Base-by-base conservation (phyloP, 2,797 vertebrate genomes). In the Zenarchopterus dispar region DNA sequence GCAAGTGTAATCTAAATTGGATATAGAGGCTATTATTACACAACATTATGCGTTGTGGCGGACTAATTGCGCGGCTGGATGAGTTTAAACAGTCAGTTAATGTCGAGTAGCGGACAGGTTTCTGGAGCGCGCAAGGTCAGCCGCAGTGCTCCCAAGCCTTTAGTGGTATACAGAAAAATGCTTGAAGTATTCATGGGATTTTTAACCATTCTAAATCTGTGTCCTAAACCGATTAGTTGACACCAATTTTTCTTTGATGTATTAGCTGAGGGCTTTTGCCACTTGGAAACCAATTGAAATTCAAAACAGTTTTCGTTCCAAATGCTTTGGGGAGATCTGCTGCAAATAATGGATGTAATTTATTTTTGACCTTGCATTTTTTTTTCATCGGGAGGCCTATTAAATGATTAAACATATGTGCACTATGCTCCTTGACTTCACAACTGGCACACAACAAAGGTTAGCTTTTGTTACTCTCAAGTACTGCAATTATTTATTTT, bases 241-340 rank as follows among this genome's bases (percentile, higher is more conserved):
- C 92, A 91, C 89, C 91, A 93, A 91, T 93, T 92, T 93, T 92
- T 93, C 92, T 94, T 94, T 94, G 93, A 94, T 93, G 93, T 94
- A 93, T 94, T 93, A 92, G 91, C 93, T 93, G 89, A 91, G 91
- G 92, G 93, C 91, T 92, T 94, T 92, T 93, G 90, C 90, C 92
- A 93, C 90, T 93, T 87, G 89, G 91, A 93, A 93, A 89, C 89
- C 92, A 92, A 93, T 93, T 94, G 92, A 94, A 93, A 94, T 94
- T 94, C 91, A 92, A 93, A 94, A 93, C 89, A 93, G 90, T 92
- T 91, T 86, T 86, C 84, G 81, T 88, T 89, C 85, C 83, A 80
- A 92, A 92, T 93, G 93, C 93, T 93, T 89, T 91, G 88, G 92
- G 91, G 92, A 93, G 91, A 92, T 92, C 84, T 87, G 84, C 85